phyloP scores from a whole-genome alignment of 2,888 invertebrate species.

The Linnaemya tessellans region DNA sequence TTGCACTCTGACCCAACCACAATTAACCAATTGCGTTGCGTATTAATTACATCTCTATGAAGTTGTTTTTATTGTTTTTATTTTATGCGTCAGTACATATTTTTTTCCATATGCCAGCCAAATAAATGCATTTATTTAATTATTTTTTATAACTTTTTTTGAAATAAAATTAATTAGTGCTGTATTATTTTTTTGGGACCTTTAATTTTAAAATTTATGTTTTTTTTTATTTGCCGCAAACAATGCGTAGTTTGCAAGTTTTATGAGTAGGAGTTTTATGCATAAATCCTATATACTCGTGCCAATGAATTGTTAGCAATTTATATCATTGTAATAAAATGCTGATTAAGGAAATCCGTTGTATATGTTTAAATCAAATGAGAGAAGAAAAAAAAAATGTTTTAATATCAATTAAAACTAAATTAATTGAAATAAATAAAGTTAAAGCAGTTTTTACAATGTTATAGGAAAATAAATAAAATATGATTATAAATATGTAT shows the following conservation, averaged over 20 bases:
- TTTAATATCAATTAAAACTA: slow-evolving; percentile 55
- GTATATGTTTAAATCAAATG: not conserved
- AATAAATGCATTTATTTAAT: slow-evolving; percentile 22
- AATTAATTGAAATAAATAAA: slow-evolving; percentile 31
- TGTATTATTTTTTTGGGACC: not conserved
- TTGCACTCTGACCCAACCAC: slow-evolving; percentile 51
- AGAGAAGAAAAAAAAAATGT: slow-evolving; percentile 17
- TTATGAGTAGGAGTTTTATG: not conserved
- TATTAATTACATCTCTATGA: slow-evolving; percentile 53
- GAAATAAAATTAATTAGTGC: slow-evolving; percentile 4
- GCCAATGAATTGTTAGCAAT: slow-evolving; percentile 19
- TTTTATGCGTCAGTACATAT: not conserved
- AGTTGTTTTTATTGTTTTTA: not conserved
- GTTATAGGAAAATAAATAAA: not conserved
- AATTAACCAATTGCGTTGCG: slow-evolving; percentile 65
- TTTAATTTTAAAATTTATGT: slow-evolving; percentile 34
- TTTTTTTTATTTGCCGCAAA: slow-evolving; percentile 14
- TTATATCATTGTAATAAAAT: slow-evolving; percentile 50
- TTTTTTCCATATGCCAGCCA: not conserved
- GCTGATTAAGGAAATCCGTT: slow-evolving; percentile 67
- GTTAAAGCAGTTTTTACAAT: not conserved
- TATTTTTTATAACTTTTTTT: slow-evolving; percentile 22
- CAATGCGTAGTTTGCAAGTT: not conserved
- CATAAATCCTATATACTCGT: not conserved
- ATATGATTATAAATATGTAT: not conserved